Base-by-base conservation (phyloP, 2,797 vertebrate genomes). In the Cottoperca gobio region DNA sequence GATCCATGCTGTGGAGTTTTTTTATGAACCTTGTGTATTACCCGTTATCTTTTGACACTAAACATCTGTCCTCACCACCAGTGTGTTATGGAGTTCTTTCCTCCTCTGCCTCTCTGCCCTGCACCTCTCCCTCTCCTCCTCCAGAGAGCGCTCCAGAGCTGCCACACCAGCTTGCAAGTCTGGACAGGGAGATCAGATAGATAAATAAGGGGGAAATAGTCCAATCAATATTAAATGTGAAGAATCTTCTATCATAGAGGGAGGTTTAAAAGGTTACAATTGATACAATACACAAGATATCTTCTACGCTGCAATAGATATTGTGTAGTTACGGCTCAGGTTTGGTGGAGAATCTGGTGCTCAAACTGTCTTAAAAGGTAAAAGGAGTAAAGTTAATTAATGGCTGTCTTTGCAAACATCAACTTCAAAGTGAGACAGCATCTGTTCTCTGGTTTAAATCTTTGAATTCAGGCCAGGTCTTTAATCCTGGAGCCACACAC, bases 101-200 rank as follows among this genome's bases (percentile, higher is more conserved):
- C 95, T 94, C 78, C 88, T 90, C 75, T 90, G 92, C 80, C 93
- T 95, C 84, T 97, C 96, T 23, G 73, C 87, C 57, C 79, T 88
- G 9, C 92, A 95, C 50, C 54, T 81, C 28, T 94, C 90, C 45
- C 69, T 92, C 70, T 95, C 79, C 43, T 96, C 95, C 85, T 86
- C 88, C 55, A 96, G 87, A 71, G 92, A 89, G 72, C 66, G 89
- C 79, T 96, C 90, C 21, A 96, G 93, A 79, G 74, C 85, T 53
- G 84, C 79, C 39, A 89, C 86, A 42, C 84, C 88, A 3, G 78
- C 81, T 79, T 91, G 93, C 65, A 95, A 89, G 17, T 80, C 96
- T 96, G 78, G 17, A 31, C 40, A 63, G 62, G 65, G 19, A 81
- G 26, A 33, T 39, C 23, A 68, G 31, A 43, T 21, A 70, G 17